Base-by-base conservation (phyloP, 2,113 vertebrate genomes). In the Scophthalmus maximus region DNA sequence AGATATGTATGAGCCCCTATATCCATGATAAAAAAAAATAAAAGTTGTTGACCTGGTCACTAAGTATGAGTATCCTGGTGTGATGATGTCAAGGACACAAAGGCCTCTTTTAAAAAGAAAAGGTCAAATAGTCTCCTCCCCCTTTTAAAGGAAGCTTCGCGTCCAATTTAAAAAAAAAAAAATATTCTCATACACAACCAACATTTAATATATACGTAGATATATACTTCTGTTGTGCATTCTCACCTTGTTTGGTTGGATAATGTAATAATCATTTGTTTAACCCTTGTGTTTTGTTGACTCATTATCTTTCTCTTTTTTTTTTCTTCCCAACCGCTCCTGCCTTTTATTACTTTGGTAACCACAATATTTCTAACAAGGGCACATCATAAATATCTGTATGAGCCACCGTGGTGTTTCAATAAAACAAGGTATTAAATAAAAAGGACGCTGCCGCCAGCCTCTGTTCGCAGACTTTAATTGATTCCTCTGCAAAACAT, bases 381-480 rank as follows among this genome's bases (percentile, higher is more conserved):
- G 2, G 12, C 20, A 11, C 12, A 18, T 22, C 2, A 30, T 30
- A 9, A 34, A 34, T 55, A 17, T 38, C 2, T 6, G 10, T 20
- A 26, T 17, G 29, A 36, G 23, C 11, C 40, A 14, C 18, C 18
- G 11, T 32, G 17, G 10, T 38, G 15, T 23, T 11, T 50, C 9
- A 51, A 68, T 68, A 36, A 42, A 57, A 51, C 1, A 17, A 56
- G 1, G 6, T n/a, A 36, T 42, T 61, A 17, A 32, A 56, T 66
- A 70, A 51, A 9, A 36, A 59, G 2, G 32, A 59, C 26, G 9
- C 9, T 1, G 14, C 49, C 34, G 2, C 2, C 10, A 20, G 9
- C 44, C 51, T 69, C n/a, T 38, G 5, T 15, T 72, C 11, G 53
- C 22, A 59, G n/a, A n/a, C 58, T 36, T 62, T 49, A 80, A 12